phyloP scores from a whole-genome alignment of 2,797 vertebrate genomes.

The Clarias fuscus region DNA sequence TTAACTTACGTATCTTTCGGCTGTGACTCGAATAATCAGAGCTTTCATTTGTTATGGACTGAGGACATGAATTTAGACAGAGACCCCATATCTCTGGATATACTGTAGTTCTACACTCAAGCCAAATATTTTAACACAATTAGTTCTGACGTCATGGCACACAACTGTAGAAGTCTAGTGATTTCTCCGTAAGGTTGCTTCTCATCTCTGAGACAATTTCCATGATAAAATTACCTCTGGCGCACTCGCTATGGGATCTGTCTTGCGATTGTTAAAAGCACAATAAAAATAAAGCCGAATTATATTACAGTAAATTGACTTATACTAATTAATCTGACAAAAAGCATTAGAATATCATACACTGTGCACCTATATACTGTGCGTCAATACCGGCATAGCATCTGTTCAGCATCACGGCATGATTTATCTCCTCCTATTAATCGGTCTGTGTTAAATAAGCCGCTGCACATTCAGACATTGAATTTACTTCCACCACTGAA shows the following conservation, averaged over 20 bases:
- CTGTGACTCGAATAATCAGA: neutral
- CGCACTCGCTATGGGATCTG: neutral
- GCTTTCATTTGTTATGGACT: neutral
- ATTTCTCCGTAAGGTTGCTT: neutral
- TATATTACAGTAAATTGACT: neutral
- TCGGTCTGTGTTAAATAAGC: slow-evolving; percentile 76
- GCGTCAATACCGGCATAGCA: neutral
- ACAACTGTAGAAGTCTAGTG: neutral
- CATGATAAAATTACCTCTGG: neutral
- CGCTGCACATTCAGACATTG: slow-evolving; percentile 59
- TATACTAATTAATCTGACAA: neutral
- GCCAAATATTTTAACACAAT: neutral
- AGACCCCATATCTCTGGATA: too few relatives aligned
- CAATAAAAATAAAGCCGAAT: neutral
- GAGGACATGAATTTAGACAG: neutral
- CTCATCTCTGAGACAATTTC: neutral
- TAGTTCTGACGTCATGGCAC: neutral
- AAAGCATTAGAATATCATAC: neutral
- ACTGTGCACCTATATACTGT: neutral
- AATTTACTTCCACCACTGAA: slow-evolving; percentile 72
- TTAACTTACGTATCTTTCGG: neutral
- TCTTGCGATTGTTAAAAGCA: neutral
- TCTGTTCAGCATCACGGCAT: neutral
- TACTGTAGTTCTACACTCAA: too few relatives aligned
- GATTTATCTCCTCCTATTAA: slow-evolving; percentile 58